Conservation (phyloP, 1,140 invertebrate genomes). For the Meloidogyne hapla region DNA sequence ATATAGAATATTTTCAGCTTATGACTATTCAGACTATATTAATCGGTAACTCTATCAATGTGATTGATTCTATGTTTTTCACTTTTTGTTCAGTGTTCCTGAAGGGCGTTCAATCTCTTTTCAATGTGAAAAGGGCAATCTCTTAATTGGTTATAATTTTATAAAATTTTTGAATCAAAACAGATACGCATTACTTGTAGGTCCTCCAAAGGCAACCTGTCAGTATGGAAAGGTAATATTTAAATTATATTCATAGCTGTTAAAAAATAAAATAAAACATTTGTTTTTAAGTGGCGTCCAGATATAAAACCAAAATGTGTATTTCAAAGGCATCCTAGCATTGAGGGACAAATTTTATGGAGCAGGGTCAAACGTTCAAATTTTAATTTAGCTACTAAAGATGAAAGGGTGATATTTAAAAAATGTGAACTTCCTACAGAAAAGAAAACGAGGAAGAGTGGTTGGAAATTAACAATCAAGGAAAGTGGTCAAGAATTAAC, state of each 20-base stretch:
- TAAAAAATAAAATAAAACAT: neutral
- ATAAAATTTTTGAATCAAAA: too few species aligned
- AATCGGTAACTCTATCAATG: slow-evolving; percentile 63
- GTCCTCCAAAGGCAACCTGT: slow-evolving; percentile 55
- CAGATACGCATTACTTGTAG: slow-evolving; percentile 32
- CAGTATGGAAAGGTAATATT: neutral
- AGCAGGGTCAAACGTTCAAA: slow-evolving; percentile 29
- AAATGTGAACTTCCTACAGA: neutral
- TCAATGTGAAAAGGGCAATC: slow-evolving; percentile 77
- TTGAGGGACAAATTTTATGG: slow-evolving; percentile 53
- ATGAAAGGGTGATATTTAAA: neutral
- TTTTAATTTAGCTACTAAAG: neutral
- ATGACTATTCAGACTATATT: slow-evolving; percentile 93
- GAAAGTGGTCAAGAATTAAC: neutral
- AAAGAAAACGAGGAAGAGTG: neutral
- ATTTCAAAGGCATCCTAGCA: slow-evolving; percentile 47
- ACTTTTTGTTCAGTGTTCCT: slow-evolving; percentile 41
- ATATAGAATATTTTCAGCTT: slow-evolving; percentile 67
- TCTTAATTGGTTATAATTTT: slow-evolving; percentile 41
- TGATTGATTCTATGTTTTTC: slow-evolving; percentile 69
- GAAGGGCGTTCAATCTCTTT: slow-evolving; percentile 91
- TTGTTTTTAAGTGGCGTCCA: slow-evolving; percentile 42
- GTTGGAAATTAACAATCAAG: slow-evolving; percentile 3
- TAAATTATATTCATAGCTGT: too few species aligned
- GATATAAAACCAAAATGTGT: slow-evolving; percentile 50